A percentile compares a stretch with the other conserved stretches of the same genome.
Evolutionary conservation across 1,140 invertebrate genomes (phyloP).

Genomic region (Pogonomyrmex californicus): DNA sequence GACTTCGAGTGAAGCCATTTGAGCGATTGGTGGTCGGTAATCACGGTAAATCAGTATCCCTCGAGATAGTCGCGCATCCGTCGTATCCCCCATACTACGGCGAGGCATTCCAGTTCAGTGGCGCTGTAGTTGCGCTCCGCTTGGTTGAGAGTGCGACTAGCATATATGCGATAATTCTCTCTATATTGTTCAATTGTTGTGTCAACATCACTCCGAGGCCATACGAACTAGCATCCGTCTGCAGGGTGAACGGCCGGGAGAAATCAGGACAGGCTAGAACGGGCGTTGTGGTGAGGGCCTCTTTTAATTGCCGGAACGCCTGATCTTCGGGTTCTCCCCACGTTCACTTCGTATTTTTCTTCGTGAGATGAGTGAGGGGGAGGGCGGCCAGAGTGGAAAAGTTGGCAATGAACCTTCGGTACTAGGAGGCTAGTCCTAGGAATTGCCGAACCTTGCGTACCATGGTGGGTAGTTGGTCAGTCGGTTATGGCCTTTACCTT

Average conservation of each 20-base stretch:
- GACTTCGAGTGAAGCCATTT: neutral
- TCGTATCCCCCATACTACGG: neutral
- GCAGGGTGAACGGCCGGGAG: neutral
- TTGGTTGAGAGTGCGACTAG: neutral
- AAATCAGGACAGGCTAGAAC: neutral
- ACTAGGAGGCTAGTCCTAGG: neutral
- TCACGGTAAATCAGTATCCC: constrained; percentile 81
- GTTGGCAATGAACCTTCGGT: neutral
- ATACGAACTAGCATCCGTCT: neutral
- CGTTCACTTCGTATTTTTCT: neutral
- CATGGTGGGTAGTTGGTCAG: neutral
- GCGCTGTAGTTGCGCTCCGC: constrained; percentile 9
- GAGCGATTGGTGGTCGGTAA: constrained; percentile 82
- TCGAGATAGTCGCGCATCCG: constrained; percentile 16
- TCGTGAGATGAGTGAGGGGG: neutral
- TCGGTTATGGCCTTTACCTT: neutral
- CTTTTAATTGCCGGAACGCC: neutral
- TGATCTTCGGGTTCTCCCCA: neutral
- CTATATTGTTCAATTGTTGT: no score
- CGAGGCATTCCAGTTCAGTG: neutral
- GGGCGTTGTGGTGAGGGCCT: neutral
- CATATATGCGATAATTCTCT: neutral
- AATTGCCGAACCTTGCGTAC: neutral
- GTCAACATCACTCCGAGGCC: neutral
- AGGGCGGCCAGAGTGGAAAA: neutral